Evolutionary conservation across 30 jellyfish, hydroid and myxozoan genomes (phyloP).

Genomic region (Aurelia aurita): DNA sequence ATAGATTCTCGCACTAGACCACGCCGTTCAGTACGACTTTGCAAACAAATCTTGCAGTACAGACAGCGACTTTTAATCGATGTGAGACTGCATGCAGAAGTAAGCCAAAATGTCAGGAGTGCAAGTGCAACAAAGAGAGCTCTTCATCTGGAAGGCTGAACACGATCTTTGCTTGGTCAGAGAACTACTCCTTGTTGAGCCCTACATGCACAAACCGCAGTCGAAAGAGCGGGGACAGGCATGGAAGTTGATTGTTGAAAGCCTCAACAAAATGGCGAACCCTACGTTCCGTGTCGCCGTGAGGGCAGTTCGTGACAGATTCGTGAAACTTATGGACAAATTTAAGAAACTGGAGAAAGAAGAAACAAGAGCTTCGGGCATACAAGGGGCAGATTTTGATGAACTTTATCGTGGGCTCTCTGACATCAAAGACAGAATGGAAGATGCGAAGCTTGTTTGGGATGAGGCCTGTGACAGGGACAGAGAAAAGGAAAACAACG

Average conservation of each 20-base stretch:
- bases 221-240: not conserved
- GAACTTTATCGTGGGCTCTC: too few species aligned
- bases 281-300: not conserved
- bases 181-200: too few species aligned
- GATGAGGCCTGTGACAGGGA: too few species aligned
- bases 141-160: too few species aligned
- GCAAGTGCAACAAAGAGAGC: too few species aligned
- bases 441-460: too few species aligned
- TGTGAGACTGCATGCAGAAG: too few species aligned
- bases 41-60: slow-evolving; percentile 16
- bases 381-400: not conserved
- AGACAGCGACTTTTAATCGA: slow-evolving; percentile 30
- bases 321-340: not conserved
- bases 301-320: not conserved
- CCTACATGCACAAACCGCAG: not conserved
- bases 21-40: slow-evolving; percentile 52
- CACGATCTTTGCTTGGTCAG: too few species aligned
- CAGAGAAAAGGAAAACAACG: too few species aligned
- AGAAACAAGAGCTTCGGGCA: not conserved
- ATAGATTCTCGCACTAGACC: slow-evolving; percentile 49
- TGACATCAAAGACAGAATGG: too few species aligned
- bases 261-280: not conserved
- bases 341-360: not conserved
- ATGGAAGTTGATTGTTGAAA: not conserved
- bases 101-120: too few species aligned